Evolutionary conservation across 2,113 vertebrate species (phyloP), one percentile per base, ranked within the genome.

Genomic region (Anarhynchus alexandrinus): DNA sequence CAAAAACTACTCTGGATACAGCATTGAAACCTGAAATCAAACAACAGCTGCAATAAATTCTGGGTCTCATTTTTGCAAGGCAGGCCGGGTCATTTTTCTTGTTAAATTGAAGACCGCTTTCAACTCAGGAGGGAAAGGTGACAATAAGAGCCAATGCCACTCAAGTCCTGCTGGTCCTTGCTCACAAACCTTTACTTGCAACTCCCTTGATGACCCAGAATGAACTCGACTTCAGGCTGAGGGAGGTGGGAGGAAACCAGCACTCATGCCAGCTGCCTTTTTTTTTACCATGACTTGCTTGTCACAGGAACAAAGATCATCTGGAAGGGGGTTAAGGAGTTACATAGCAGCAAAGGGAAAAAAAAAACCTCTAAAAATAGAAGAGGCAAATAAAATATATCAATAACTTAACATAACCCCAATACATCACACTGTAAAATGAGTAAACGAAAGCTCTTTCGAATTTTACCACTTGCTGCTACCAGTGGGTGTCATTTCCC

Each of bases 401-500:
- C 71, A 92, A 94, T 96, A 90, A 91, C 54, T 86, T 94, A 81
- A 64, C 73, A 84, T 84, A 95, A 94, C 30, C 29, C 51, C 2
- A 83, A 67, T 74, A 86, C 51, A 67, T 90, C 88, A 93, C 26
- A 59, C 27, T 83, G 45, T 45, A 90, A 93, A 94, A 83, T 55
- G 26, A 92, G 45, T 66, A 94, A 86, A 93, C 0, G 14, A 78
- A 88, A 95, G 55, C 45, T 90, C 47, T 71, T 95, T 90, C 0
- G 0, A 51, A 88, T 94, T 95, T 92, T 71, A 82, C 51, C 82
- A 95, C 76, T 90, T 96, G 64, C 59, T 78, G 80, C 45, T 92
- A 43, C 26, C 26, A 59, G 94, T 94, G 90, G 92, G 82, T 92
- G 72, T 90, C 72, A 86, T 96, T 89, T 92, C 77, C 95, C 78